Percentiles rank a stretch among this genome's conserved stretches.
Conservation (phyloP, 1,140 invertebrate genomes). For the Cyclina sinensis region DNA sequence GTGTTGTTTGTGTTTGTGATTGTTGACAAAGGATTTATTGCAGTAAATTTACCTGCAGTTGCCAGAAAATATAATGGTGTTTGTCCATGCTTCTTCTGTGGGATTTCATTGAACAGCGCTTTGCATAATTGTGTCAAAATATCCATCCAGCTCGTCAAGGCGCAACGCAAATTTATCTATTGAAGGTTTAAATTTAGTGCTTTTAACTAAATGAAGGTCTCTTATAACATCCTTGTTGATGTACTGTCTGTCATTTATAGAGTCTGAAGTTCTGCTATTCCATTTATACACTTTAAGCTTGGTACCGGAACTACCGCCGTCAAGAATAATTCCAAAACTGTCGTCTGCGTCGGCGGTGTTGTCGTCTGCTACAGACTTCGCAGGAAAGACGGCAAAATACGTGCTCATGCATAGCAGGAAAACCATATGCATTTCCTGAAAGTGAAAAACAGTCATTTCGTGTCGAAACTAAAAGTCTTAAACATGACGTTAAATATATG, state of each 20-base stretch:
- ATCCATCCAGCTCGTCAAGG: slow-evolving; percentile 66
- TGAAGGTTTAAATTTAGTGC: slow-evolving; percentile 72
- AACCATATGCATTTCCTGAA: slow-evolving; percentile 75
- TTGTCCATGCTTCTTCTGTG: slow-evolving; percentile 69
- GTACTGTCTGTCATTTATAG: not conserved
- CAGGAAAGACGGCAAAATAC: slow-evolving; percentile 35
- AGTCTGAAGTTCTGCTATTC: not conserved
- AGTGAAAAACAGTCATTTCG: no score
- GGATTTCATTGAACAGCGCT: slow-evolving; percentile 80
- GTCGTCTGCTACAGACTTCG: not conserved
- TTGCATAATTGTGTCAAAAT: slow-evolving; percentile 76
- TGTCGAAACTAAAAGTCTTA: no score
- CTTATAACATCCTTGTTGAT: not conserved
- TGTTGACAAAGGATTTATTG: no score
- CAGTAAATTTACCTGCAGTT: slow-evolving; percentile 86
- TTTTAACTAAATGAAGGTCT: slow-evolving; percentile 68
- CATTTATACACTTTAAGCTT: slow-evolving; percentile 80
- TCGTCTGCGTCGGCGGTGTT: not conserved
- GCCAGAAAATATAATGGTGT: slow-evolving; percentile 87
- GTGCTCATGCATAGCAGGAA: slow-evolving; percentile 68
- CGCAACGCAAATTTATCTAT: slow-evolving; percentile 70
- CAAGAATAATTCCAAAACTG: slow-evolving; percentile 78
- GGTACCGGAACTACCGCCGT: slow-evolving; percentile 81
- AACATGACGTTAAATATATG: no score
- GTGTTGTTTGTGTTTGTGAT: no score